Evolutionary conservation across 2,113 vertebrate species (phyloP).

Genomic region (Oreochromis spilurus): DNA sequence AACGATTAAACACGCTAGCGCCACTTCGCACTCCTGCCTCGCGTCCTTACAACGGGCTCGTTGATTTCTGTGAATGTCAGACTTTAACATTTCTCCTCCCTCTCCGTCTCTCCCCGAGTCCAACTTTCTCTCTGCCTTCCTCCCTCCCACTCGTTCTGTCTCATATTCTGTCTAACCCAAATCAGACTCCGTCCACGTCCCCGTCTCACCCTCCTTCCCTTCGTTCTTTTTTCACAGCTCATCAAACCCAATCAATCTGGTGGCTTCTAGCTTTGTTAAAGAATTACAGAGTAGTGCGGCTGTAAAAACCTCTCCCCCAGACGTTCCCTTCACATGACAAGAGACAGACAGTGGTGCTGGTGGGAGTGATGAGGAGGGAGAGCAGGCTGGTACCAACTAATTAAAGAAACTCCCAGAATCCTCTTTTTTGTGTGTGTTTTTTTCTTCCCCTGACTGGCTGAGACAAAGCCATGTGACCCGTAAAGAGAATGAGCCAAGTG

Average conservation of each 20-base stretch:
- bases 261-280: constrained; percentile 41
- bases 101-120: background rate
- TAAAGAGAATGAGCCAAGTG: constrained; percentile 40
- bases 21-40: fast-evolving
- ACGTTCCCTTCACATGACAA: constrained; percentile 28
- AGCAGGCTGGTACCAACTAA: constrained; percentile 10
- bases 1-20: background rate
- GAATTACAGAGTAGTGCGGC: constrained; percentile 22
- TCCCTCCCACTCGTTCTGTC: background rate
- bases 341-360: constrained; percentile 18
- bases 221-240: constrained; percentile 29
- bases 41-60: background rate
- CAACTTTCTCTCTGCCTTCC: background rate
- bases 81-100: background rate
- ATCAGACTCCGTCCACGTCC: background rate
- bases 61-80: background rate
- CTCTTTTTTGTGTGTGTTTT: background rate
- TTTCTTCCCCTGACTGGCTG: background rate
- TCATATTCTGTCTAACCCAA: background rate
- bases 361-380: background rate
- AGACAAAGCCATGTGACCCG: constrained; percentile 42
- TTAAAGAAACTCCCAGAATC: constrained; percentile 35
- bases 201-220: background rate
- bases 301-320: constrained; percentile 10
- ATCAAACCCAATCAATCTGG: constrained; percentile 42